Evolutionary conservation across 2,113 vertebrate genomes (phyloP).

Genomic region (Tinamus guttatus): DNA sequence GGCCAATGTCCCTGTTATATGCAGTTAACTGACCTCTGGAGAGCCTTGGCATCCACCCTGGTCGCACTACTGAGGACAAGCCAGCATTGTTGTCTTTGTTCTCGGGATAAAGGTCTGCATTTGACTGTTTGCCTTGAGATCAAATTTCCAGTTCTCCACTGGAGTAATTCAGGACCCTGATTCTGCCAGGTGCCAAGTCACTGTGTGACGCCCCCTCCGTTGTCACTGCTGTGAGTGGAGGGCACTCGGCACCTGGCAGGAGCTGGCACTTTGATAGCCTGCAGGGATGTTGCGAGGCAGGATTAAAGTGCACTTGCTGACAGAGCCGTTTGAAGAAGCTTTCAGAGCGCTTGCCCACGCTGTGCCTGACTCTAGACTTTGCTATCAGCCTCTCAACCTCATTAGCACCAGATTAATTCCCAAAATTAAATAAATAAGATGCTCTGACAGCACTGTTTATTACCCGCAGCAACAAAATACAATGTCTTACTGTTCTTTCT

Average conservation of each 20-base stretch:
- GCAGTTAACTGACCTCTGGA: neutral
- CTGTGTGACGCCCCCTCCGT: conserved; percentile 6
- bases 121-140: neutral
- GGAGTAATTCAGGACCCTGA: neutral
- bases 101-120: neutral
- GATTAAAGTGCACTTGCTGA: conserved; percentile 62
- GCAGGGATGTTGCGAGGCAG: conserved; percentile 38
- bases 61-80: neutral
- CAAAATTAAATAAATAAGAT: conserved; percentile 42
- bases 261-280: conserved; percentile 44
- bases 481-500: neutral
- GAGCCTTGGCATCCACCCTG: neutral
- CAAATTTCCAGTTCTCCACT: neutral
- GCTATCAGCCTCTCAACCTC: conserved; percentile 33
- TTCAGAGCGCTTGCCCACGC: conserved; percentile 54
- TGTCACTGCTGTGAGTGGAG: conserved; percentile 19
- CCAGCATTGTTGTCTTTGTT: neutral
- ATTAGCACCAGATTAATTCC: conserved; percentile 43
- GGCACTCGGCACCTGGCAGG: conserved; percentile 57
- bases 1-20: neutral
- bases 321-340: conserved; percentile 55
- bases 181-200: neutral
- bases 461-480: conserved; percentile 5
- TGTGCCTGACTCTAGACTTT: conserved; percentile 36
- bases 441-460: conserved; percentile 2